A percentile compares a stretch with the other conserved stretches of the same genome.
phyloP scores from a whole-genome alignment of 2,797 vertebrate genomes.

The Lophius americanus region DNA sequence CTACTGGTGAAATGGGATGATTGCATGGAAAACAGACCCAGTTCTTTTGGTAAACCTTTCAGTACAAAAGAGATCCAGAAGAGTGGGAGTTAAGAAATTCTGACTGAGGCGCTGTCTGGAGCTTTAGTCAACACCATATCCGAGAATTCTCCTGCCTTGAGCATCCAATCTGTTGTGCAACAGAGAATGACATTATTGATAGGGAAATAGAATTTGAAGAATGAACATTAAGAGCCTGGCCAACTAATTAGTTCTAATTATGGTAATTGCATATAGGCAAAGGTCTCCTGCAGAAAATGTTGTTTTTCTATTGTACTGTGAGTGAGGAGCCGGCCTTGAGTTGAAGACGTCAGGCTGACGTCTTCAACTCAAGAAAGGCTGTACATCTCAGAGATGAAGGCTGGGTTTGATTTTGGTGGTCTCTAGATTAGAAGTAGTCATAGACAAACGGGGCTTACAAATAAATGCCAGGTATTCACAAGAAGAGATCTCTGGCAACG shows the following conservation, averaged over 20 bases:
- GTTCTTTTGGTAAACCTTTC: slow-evolving; percentile 62
- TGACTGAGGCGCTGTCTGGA: slow-evolving; percentile 73
- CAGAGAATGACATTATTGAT: slow-evolving; percentile 9
- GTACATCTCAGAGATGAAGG: too few relatives aligned
- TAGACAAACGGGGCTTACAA: too few relatives aligned
- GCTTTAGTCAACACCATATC: slow-evolving; percentile 64
- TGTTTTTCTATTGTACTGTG: neutral
- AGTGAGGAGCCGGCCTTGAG: slow-evolving; percentile 7
- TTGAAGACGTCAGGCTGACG: slow-evolving; percentile 7
- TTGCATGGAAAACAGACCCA: slow-evolving; percentile 47
- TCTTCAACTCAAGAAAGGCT: too few relatives aligned
- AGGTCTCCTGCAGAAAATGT: neutral
- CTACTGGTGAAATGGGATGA: slow-evolving; percentile 33
- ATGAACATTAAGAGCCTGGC: neutral
- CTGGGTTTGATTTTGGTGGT: too few relatives aligned
- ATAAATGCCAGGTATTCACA: too few relatives aligned
- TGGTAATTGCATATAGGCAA: slow-evolving; percentile 6
- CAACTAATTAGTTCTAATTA: neutral
- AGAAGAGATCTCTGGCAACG: too few relatives aligned
- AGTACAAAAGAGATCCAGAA: slow-evolving; percentile 62
- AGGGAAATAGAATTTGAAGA: neutral
- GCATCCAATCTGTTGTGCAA: slow-evolving; percentile 39
- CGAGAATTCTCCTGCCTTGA: slow-evolving; percentile 32
- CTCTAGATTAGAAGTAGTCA: too few relatives aligned
- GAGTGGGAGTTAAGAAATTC: slow-evolving; percentile 75